Percentiles rank a stretch among this genome's conserved stretches.
Evolutionary conservation across 1,140 invertebrate species (phyloP).

Genomic region (Gryllus bimaculatus): DNA sequence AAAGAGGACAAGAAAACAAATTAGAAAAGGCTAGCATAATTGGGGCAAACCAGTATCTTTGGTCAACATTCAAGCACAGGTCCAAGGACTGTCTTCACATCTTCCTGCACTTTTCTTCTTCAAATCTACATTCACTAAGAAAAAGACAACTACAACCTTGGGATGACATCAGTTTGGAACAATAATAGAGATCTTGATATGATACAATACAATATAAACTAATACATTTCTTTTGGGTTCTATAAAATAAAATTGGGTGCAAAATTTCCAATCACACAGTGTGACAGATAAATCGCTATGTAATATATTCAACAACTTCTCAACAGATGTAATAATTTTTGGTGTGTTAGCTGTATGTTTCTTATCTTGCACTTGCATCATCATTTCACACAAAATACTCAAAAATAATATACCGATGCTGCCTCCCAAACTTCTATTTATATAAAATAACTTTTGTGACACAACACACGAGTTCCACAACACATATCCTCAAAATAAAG

Average conservation of each 20-base stretch:
- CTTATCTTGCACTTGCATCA: neutral
- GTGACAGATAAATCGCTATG: neutral
- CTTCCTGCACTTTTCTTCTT: too few relatives aligned
- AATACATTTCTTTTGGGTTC: neutral
- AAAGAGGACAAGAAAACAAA: neutral
- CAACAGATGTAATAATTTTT: neutral
- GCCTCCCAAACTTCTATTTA: neutral
- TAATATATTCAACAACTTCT: neutral
- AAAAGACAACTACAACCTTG: neutral
- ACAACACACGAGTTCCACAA: neutral
- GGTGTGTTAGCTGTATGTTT: constrained; percentile 4
- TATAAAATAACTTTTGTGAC: neutral
- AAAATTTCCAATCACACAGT: neutral
- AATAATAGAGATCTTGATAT: neutral
- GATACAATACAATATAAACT: neutral
- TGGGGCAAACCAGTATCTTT: neutral
- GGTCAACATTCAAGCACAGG: neutral
- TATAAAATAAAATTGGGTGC: neutral
- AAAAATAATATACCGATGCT: neutral
- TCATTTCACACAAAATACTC: neutral
- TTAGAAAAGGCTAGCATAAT: neutral
- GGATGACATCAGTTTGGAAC: neutral
- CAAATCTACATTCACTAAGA: too few relatives aligned
- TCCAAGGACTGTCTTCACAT: too few relatives aligned
- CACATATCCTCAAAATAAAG: neutral